phyloP scores from a whole-genome alignment of 2,113 vertebrate species.

The Cyprinus carpio region DNA sequence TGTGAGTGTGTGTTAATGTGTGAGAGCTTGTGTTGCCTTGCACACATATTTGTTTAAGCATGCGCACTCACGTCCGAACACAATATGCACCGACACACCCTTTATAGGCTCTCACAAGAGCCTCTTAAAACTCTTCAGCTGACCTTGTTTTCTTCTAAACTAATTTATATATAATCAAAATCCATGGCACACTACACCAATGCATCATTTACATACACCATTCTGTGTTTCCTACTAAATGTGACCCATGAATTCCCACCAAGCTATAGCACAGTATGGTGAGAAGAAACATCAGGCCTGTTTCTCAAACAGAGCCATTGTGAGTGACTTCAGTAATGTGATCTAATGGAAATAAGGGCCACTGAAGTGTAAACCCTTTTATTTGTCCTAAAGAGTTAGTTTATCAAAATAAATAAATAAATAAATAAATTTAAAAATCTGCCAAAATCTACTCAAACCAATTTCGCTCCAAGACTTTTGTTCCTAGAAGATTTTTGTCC shows the following conservation, averaged over 20 bases:
- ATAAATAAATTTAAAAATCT: too few species aligned
- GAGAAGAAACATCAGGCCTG: neutral
- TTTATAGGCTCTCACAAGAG: neutral
- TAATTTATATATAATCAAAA: neutral
- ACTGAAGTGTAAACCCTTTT: neutral
- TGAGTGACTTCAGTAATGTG: constrained; percentile 28
- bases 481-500: neutral
- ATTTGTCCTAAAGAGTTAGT: neutral
- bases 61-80: constrained; percentile 15
- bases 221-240: neutral
- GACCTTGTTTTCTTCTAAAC: neutral
- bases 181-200: too few species aligned
- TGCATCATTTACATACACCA: neutral
- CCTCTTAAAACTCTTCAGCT: neutral
- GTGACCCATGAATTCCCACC: neutral
- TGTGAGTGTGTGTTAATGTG: constrained; percentile 30
- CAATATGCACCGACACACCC: constrained; percentile 34
- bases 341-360: constrained; percentile 27
- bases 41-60: constrained; percentile 23
- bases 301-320: constrained; percentile 35
- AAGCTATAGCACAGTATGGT: neutral
- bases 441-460: too few species aligned
- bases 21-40: constrained; percentile 23
- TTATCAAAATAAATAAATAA: too few species aligned
- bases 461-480: neutral